Evolutionary conservation across 2,888 invertebrate genomes (phyloP).

Genomic region (Trachelus iudaicus): DNA sequence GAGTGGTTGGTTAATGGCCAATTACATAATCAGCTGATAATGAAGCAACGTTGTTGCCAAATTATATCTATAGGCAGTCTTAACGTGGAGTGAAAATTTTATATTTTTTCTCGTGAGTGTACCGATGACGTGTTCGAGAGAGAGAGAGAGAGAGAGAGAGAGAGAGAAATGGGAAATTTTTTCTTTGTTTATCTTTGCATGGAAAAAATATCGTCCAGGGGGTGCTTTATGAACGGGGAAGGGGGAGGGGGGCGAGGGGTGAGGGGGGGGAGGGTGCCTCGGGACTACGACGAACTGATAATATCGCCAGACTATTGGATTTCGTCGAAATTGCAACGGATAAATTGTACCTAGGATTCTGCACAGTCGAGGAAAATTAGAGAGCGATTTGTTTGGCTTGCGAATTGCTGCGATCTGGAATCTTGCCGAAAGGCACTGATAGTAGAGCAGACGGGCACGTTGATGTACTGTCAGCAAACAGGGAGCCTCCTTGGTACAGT

Average conservation of each 20-base stretch:
- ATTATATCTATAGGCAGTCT: no score
- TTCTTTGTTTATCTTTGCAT: neutral
- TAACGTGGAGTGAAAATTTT: no score
- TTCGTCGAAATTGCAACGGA: neutral
- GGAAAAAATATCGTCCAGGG: neutral
- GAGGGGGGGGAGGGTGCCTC: no score
- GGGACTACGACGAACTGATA: slow-evolving; percentile 12
- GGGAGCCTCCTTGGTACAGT: neutral
- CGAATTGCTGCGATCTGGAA: slow-evolving; percentile 16
- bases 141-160: no score
- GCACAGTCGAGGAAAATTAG: slow-evolving; percentile 13
- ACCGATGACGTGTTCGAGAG: neutral
- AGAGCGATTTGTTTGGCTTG: slow-evolving; percentile 21
- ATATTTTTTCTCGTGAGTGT: neutral
- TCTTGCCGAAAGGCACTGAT: slow-evolving; percentile 20
- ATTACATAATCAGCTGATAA: no score
- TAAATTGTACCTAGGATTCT: slow-evolving; percentile 2
- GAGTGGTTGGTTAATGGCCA: no score
- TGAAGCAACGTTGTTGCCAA: no score
- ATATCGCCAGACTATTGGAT: slow-evolving; percentile 22
- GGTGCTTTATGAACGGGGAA: neutral
- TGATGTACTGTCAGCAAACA: neutral
- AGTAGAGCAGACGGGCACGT: neutral
- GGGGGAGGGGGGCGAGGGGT: no score
- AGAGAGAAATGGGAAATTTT: neutral